These are phyloP conservation scores for Pampusana beccarii DNA, from an alignment of 2,113 vertebrate genomes.

Conservation along the genomic window DNA sequence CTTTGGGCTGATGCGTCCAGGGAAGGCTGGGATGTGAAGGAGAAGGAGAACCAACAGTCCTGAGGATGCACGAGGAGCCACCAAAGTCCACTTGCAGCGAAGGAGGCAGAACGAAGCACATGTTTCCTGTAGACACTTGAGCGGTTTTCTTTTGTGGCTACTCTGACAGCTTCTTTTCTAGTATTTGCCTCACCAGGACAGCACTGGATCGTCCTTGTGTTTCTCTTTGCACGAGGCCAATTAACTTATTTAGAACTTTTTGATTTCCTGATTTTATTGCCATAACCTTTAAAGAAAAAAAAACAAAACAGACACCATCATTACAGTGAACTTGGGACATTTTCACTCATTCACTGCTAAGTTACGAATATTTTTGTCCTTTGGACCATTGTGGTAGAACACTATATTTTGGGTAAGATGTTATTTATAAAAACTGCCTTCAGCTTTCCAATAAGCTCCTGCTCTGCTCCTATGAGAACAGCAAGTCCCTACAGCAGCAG, in stretches of 20 bases:
- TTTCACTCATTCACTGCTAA: not conserved
- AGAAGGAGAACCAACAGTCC: not conserved
- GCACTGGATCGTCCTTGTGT: conserved; percentile 85
- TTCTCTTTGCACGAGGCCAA: conserved; percentile 87
- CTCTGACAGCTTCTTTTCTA: conserved; percentile 79
- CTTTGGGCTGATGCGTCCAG: not conserved
- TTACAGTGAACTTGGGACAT: not conserved
- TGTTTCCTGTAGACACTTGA: not conserved
- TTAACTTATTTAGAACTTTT: conserved; percentile 92
- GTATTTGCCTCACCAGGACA: conserved; percentile 77
- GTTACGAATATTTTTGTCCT: not conserved
- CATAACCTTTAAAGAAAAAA: conserved; percentile 77
- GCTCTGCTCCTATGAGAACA: not conserved
- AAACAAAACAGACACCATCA: not conserved
- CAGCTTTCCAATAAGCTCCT: conserved; percentile 5
- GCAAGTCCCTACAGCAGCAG: not conserved
- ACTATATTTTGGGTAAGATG: not conserved
- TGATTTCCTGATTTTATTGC: conserved; percentile 84
- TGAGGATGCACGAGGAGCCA: rapidly evolving
- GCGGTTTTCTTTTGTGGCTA: not conserved
- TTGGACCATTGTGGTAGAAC: not conserved
- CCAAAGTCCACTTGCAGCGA: not conserved
- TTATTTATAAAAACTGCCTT: conserved; percentile 26
- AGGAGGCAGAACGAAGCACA: rapidly evolving
- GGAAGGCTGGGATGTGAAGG: not conserved